phyloP scores from a whole-genome alignment of 2,113 vertebrate species.

The Brachirus orientalis region DNA sequence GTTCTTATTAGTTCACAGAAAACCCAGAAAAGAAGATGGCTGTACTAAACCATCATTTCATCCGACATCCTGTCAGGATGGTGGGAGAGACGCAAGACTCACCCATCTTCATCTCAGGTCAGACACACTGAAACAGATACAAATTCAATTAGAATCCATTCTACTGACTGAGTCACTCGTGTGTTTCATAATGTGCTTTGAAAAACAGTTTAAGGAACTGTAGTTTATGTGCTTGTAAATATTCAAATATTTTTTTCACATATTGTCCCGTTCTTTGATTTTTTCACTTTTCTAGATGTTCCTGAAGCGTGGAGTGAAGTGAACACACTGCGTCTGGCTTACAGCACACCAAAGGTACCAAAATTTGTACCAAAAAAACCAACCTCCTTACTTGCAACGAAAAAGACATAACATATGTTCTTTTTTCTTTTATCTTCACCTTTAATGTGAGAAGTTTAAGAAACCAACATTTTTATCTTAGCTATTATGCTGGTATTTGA shows the following conservation, averaged over 20 bases:
- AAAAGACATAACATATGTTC: too few relatives aligned
- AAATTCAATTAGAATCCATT: too few relatives aligned
- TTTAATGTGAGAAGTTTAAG: too few relatives aligned
- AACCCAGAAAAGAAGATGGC: constrained; percentile 85
- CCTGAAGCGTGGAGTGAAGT: constrained; percentile 88
- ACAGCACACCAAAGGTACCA: constrained; percentile 88
- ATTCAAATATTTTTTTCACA: not conserved
- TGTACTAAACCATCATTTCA: constrained; percentile 92
- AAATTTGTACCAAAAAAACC: too few relatives aligned
- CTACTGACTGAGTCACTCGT: too few relatives aligned
- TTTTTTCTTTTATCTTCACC: too few relatives aligned
- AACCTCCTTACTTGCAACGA: not conserved
- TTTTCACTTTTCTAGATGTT: constrained; percentile 71
- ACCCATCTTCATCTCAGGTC: constrained; percentile 84
- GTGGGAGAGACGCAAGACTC: constrained; percentile 80
- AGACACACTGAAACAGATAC: not conserved
- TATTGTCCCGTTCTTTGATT: not conserved
- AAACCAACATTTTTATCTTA: too few relatives aligned
- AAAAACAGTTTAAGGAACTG: not conserved
- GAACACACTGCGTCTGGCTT: constrained; percentile 88
- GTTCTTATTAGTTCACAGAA: constrained; percentile 85
- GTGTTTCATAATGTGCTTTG: too few relatives aligned
- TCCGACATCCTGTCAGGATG: constrained; percentile 89
- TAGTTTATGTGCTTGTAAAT: not conserved
- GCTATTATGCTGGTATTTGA: not conserved